Percentiles rank a stretch among this genome's conserved stretches.
These are phyloP conservation scores for Eupeodes corollae DNA, from an alignment of 1,140 invertebrate genomes.

Conservation along the genomic window DNA sequence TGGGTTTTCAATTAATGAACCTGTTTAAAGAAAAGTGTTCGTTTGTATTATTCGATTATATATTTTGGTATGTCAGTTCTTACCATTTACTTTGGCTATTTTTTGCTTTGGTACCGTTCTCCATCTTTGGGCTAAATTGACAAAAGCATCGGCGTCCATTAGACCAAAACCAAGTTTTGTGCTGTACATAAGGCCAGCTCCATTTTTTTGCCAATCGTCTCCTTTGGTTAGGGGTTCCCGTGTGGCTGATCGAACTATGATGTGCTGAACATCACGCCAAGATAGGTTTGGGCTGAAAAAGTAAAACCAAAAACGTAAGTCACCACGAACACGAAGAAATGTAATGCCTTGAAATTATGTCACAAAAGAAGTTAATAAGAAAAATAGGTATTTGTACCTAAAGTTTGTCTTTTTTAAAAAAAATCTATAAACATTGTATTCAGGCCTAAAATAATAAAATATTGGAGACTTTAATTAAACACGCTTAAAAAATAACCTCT, in stretches of 20 bases:
- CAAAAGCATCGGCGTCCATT: constrained; percentile 93
- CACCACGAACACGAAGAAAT: too few relatives aligned
- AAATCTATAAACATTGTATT: too few relatives aligned
- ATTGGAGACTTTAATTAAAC: too few relatives aligned
- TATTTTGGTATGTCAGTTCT: neutral
- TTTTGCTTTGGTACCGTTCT: constrained; percentile 72
- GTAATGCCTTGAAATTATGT: too few relatives aligned
- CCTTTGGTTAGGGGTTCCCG: constrained; percentile 92
- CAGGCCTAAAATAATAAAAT: too few relatives aligned
- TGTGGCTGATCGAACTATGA: constrained; percentile 91
- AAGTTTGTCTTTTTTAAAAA: too few relatives aligned
- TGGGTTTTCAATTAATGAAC: too few relatives aligned
- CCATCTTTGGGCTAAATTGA: constrained; percentile 83
- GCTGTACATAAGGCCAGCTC: constrained; percentile 93
- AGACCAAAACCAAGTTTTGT: constrained; percentile 95
- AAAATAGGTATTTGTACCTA: too few relatives aligned
- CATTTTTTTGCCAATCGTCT: constrained; percentile 95
- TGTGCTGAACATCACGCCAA: constrained; percentile 93
- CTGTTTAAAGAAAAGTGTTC: too few relatives aligned
- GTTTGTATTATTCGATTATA: neutral
- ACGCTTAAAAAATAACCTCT: too few relatives aligned
- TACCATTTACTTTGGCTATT: constrained; percentile 42
- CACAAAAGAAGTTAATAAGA: too few relatives aligned
- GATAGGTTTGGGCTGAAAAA: constrained; percentile 62
- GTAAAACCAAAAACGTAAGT: neutral